Percentiles rank a stretch among this genome's conserved stretches.
Conservation (phyloP, 2,888 invertebrate genomes). For the Meliscaeva auricollis region DNA sequence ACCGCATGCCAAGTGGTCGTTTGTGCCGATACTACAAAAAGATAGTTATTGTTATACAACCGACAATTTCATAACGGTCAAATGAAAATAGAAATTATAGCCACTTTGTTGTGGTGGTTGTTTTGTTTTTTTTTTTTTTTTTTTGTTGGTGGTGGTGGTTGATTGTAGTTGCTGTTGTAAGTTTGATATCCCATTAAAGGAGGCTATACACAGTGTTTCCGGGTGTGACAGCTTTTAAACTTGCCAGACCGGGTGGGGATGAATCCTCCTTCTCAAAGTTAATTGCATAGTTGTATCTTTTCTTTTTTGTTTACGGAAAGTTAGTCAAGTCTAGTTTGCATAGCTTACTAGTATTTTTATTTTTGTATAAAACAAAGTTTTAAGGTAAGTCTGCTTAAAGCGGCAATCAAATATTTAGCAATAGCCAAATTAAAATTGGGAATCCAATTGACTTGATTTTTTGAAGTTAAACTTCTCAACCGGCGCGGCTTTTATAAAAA, state of each 20-base stretch:
- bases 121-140: neutral
- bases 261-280: neutral
- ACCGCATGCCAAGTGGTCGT: slow-evolving; percentile 73
- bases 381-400: neutral
- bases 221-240: slow-evolving; percentile 66
- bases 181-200: slow-evolving; percentile 66
- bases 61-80: slow-evolving; percentile 75
- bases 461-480: too few species aligned
- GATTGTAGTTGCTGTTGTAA: slow-evolving; percentile 2
- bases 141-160: slow-evolving; percentile 16
- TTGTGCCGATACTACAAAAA: slow-evolving; percentile 69
- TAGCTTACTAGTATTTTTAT: neutral
- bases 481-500: too few species aligned
- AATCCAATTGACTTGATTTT: neutral
- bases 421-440: slow-evolving; percentile 2
- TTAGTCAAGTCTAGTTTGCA: neutral
- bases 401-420: neutral
- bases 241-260: slow-evolving; percentile 15
- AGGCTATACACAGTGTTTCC: slow-evolving; percentile 59
- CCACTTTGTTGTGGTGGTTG: slow-evolving; percentile 32
- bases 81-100: slow-evolving; percentile 74
- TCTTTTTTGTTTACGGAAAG: neutral
- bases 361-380: neutral
- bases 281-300: neutral
- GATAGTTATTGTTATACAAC: slow-evolving; percentile 75